Base-by-base conservation (phyloP, 2,797 vertebrate species). In the Avahi laniger region DNA sequence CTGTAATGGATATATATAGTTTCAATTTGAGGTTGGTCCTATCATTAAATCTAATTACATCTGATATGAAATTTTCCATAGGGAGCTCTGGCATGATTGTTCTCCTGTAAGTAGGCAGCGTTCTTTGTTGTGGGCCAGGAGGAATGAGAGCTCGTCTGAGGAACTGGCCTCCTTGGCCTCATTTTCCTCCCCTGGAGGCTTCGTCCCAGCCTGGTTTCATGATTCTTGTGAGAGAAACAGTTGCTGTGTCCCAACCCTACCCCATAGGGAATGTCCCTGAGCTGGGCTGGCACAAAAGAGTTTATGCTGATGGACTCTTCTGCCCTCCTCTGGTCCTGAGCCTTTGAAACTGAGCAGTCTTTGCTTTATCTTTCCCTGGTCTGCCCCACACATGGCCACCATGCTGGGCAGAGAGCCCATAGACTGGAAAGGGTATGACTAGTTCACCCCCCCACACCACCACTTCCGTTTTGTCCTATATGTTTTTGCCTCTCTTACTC, bases 11-110 rank as follows among this genome's bases (percentile, higher is more conserved):
- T 98, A 98, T 98, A 97, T 98, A 98, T 98, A 95, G 97, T 98
- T 98, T 95, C 97, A 97, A 92, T 98, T 89, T 96, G 97, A 98
- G 97, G 93, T 96, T 98, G 98, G 97, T 97, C 98, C 98, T 97
- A 94, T 98, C 98, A 94, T 98, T 98, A 98, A 98, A 98, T 98
- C 98, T 98, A 97, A 98, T 98, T 98, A 98, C 95, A 94, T 69
- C 95, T 97, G 95, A 97, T 98, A 96, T 65, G 96, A 98, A 97
- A 78, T 93, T 97, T 96, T 98, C 98, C 97, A 80, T 61, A 7
- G 96, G 97, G 98, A 98, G 0, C 75, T n/a, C 87, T 41, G 20
- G 94, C n/a, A 70, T n/a, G 87, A 86, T 95, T 86, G 92, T 96
- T 15, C 97, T 97, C 96, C 96, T 97, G 13, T 94, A 97, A 98